Base-by-base conservation (phyloP, 2,797 vertebrate species). In the Helicolenus hilgendorfi region DNA sequence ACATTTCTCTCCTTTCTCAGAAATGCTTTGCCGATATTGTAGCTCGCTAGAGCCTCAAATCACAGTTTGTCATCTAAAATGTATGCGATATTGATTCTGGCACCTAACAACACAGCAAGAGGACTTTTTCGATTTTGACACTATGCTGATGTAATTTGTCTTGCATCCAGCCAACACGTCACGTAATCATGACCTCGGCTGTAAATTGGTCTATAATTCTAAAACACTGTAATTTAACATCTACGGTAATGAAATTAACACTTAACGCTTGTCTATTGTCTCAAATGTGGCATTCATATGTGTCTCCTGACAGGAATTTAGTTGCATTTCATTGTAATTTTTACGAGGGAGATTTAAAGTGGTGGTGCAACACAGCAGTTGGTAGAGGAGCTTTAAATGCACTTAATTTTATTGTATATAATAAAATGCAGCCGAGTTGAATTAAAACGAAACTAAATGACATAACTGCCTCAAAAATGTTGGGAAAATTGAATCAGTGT, bases 351-450 rank as follows among this genome's bases (percentile, higher is more conserved):
- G 26, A 83, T 87, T 89, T 69, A 80, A 92, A 84, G 38, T 41
- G 20, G 60, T 87, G 36, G 58, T 58, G 33, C 33, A 84, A 29
- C 63, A 13, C 67, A 82, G 84, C 77, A 63, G 76, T 80, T 62
- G 55, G 70, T 73, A 13, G 41, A 85, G 7, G 64, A 86, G 68
- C 14, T 35, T 45, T 79, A 11, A 79, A 78, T 77, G 24, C 56
- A 55, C 56, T 85, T 88, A 41, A 85, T 92, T 96, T 94, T 93
- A 94, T 77, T 78, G 70, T 81, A 9, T 4, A 26, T 41, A 69
- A 87, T 94, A 93, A 97, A 95, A 88, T 83, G 77, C 67, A 81
- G 76, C 76, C 45, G 22, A 74, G 72, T 91, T 81, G 22, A 78
- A 87, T 82, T 73, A 65, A 87, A 87, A 89, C 90, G 6, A 86